phyloP scores from a whole-genome alignment of 92 coral and sea anemone genomes.

The Zoanthus sociatus region DNA sequence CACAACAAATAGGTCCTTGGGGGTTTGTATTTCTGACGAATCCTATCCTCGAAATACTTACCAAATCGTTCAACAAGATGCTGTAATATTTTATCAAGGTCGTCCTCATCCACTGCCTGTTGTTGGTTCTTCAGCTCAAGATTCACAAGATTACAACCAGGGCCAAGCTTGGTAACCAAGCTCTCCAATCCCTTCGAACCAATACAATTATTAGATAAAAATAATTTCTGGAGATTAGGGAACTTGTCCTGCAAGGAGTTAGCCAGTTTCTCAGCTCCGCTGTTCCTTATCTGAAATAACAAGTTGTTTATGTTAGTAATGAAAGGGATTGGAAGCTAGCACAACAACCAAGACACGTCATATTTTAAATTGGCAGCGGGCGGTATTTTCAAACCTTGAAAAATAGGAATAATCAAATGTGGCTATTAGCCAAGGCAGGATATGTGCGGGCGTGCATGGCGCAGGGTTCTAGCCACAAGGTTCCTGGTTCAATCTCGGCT shows the following conservation, averaged over 20 bases:
- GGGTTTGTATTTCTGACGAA: too few species aligned
- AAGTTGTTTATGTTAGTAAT: too few species aligned
- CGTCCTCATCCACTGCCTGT: conserved; percentile 71
- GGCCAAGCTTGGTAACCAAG: conserved; percentile 62
- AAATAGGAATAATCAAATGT: too few species aligned
- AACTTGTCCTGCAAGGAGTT: conserved; percentile 49
- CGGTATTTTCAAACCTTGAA: too few species aligned
- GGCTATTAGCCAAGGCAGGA: too few species aligned
- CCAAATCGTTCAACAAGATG: conserved; percentile 56
- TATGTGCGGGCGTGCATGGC: too few species aligned
- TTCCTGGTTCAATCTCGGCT: too few species aligned
- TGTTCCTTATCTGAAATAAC: conserved; percentile 55
- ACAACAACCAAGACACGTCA: too few species aligned
- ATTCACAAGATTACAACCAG: conserved; percentile 36
- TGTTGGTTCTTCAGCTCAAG: conserved; percentile 69
- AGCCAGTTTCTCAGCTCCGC: conserved; percentile 73
- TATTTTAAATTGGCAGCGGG: too few species aligned
- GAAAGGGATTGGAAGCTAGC: too few species aligned
- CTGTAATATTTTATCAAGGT: conserved; percentile 67
- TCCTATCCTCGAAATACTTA: background rate
- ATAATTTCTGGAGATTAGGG: conserved; percentile 49
- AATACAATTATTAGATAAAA: conserved; percentile 64
- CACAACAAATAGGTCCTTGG: too few species aligned
- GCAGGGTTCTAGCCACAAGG: too few species aligned
- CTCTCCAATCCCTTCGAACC: conserved; percentile 62